These are phyloP conservation scores for Tragelaphus imberbis DNA, from an alignment of 2,113 vertebrate genomes.

Conservation along the genomic window DNA sequence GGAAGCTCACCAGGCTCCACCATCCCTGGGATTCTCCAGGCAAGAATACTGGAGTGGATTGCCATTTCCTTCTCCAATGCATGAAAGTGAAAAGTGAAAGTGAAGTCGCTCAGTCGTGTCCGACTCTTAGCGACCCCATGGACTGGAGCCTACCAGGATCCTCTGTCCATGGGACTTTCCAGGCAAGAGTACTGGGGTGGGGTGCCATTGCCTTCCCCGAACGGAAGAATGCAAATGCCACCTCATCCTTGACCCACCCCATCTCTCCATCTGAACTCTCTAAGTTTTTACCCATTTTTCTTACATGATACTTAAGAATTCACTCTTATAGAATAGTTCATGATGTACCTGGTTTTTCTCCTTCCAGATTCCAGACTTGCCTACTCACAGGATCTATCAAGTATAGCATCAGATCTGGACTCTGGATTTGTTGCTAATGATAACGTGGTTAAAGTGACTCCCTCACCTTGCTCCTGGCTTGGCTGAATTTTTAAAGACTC, in stretches of 20 bases:
- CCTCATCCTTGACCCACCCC: too few species aligned
- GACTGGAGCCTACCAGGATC: too few species aligned
- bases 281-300: neutral
- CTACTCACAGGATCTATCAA: neutral
- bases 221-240: neutral
- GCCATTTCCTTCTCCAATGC: too few species aligned
- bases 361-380: neutral
- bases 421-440: neutral
- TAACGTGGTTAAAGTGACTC: neutral
- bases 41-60: too few species aligned
- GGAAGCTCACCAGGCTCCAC: too few species aligned
- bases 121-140: too few species aligned
- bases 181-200: too few species aligned
- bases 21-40: too few species aligned
- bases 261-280: neutral
- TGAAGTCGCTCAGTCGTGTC: too few species aligned
- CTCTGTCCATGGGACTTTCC: too few species aligned
- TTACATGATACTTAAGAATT: neutral
- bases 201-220: too few species aligned
- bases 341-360: neutral
- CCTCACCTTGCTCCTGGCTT: neutral
- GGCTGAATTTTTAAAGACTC: neutral
- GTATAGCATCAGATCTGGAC: rapidly evolving
- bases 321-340: rapidly evolving
- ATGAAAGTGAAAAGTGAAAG: too few species aligned